Base-by-base conservation (phyloP, 2,113 vertebrate species). In the Nothoprocta pentlandii region DNA sequence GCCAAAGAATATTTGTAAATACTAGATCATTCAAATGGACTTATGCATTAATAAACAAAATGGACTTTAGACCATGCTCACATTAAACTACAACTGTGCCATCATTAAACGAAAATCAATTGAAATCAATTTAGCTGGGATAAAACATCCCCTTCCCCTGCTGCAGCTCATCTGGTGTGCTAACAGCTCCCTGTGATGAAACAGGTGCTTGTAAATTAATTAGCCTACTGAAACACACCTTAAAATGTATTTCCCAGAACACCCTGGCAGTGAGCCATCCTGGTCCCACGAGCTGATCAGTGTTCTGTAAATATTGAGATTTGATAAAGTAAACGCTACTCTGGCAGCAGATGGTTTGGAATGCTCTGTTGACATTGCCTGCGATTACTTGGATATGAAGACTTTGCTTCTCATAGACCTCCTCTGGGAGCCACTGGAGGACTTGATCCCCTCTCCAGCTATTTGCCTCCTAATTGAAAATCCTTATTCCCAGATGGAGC, bases 261-360 rank as follows among this genome's bases (percentile, higher is more conserved):
- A 95, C 97, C 91, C 98, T 98, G 98, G 98, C 98, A 98, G 97
- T 67, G 87, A 98, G 98, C 98, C 98, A 99, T 98, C 93, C 95
- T 97, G 96, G 98, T 98, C 98, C 98, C 97, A 97, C 67, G 97
- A 98, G 98, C 97, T 98, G 98, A 98, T 98, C 98, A 98, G 98
- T 97, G 97, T 98, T 98, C 98, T 98, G 98, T 98, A 99, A 99
- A 99, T 99, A 99, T 98, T 98, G 98, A 98, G 98, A 98, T 98
- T 98, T 98, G 98, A 98, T 98, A 98, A 98, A 98, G 98, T 98
- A 98, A 98, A 99, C 91, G 98, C 97, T 92, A 93, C 94, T 98
- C 97, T 95, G 97, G 98, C 97, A 98, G 98, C 99, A 99, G 99
- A 99, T 99, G 99, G 99, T 97, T 97, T 97, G 97, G 97, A 97